Conservation (phyloP, 64 coral and sea anemone species). For the Acropora yongei region DNA sequence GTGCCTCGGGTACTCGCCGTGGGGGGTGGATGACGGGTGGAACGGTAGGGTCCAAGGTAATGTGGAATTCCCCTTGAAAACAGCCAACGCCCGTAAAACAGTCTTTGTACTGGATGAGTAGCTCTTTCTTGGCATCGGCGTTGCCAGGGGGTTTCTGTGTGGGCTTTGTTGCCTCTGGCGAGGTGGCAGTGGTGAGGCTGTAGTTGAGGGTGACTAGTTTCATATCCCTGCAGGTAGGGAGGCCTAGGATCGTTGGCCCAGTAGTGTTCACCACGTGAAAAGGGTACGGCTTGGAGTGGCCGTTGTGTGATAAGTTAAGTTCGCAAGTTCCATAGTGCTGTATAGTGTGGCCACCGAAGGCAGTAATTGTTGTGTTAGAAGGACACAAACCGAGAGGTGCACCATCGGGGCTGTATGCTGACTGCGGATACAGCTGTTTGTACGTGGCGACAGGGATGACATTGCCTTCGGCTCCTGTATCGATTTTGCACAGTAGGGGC, state of each 20-base stretch:
- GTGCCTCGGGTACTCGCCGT: slow-evolving; percentile 37
- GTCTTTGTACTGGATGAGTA: slow-evolving; percentile 24
- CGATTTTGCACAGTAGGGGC: slow-evolving; percentile 63
- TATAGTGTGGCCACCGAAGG: slow-evolving; percentile 69
- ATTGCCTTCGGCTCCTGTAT: slow-evolving; percentile 64
- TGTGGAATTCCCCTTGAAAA: slow-evolving; percentile 47
- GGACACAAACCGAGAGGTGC: not conserved
- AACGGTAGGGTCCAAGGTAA: slow-evolving; percentile 41
- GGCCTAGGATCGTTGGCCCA: slow-evolving; percentile 57
- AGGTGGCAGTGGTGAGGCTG: not conserved
- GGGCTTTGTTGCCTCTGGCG: not conserved
- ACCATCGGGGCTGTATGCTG: not conserved
- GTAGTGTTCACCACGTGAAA: slow-evolving; percentile 58
- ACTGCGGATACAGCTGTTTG: slow-evolving; percentile 38
- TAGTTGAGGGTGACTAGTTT: slow-evolving; percentile 53
- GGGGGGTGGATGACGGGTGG: slow-evolving; percentile 36
- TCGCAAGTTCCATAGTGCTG: slow-evolving; percentile 62
- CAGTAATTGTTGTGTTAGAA: too few relatives aligned
- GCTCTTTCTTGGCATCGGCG: slow-evolving; percentile 16
- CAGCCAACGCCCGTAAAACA: slow-evolving; percentile 54
- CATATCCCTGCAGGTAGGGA: slow-evolving; percentile 56
- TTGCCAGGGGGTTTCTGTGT: not conserved
- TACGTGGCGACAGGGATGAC: slow-evolving; percentile 40
- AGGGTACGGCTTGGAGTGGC: slow-evolving; percentile 17
- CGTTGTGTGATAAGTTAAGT: slow-evolving; percentile 40